Percentiles rank a stretch among this genome's conserved stretches.
phyloP scores from a whole-genome alignment of 1,140 invertebrate species.

The Drosophila fuyamai region DNA sequence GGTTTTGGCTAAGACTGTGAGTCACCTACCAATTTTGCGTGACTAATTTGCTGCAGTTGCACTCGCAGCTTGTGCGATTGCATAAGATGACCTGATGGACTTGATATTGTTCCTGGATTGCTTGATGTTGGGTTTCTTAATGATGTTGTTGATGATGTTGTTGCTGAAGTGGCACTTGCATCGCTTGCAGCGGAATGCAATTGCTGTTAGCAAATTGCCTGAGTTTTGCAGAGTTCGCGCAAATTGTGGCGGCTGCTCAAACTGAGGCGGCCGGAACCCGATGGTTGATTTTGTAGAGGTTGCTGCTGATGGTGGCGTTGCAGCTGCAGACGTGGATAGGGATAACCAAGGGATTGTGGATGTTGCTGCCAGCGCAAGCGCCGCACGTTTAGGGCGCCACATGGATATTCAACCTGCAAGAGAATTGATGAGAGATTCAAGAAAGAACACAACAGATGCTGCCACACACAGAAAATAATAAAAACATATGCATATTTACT shows the following conservation, averaged over 20 bases:
- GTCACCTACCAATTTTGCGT: conserved; percentile 75
- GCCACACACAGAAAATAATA: conserved; percentile 47
- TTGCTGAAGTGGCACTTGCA: conserved; percentile 50
- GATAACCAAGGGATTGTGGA: conserved; percentile 6
- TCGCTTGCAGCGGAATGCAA: conserved; percentile 61
- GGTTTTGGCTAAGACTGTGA: conserved; percentile 12
- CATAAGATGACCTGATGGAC: conserved; percentile 38
- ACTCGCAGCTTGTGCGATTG: conserved; percentile 57
- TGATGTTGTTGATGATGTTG: conserved; percentile 55
- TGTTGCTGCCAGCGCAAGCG: conserved; percentile 66
- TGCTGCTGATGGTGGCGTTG: conserved; percentile 27
- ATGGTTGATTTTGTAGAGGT: conserved; percentile 4
- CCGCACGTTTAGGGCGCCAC: conserved; percentile 55
- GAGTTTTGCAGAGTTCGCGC: conserved; percentile 61
- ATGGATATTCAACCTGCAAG: conserved; percentile 69
- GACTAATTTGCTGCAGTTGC: conserved; percentile 68
- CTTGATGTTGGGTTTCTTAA: conserved; percentile 35
- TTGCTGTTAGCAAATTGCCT: conserved; percentile 75
- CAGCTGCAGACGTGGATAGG: conserved; percentile 17
- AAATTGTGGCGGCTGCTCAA: conserved; percentile 56
- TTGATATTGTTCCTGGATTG: conserved; percentile 46
- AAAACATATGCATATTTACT: conserved; percentile 24
- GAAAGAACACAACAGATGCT: conserved; percentile 32
- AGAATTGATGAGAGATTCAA: conserved; percentile 52
- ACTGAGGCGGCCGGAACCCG: conserved; percentile 7